These are phyloP conservation scores for Murina feae DNA, from an alignment of 2,113 vertebrate genomes.

Conservation along the genomic window DNA sequence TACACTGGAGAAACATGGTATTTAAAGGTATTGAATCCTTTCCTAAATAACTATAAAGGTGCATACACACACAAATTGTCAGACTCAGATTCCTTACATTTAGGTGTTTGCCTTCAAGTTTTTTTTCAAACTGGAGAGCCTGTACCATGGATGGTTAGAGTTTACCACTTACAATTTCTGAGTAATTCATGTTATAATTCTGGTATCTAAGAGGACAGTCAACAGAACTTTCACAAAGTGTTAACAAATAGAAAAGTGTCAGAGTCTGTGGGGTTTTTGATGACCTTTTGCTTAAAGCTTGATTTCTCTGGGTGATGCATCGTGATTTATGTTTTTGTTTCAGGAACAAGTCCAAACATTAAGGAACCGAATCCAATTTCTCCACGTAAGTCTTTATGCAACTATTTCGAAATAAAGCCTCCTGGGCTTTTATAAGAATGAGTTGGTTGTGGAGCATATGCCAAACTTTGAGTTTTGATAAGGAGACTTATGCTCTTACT, in stretches of 20 bases:
- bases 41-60: background rate
- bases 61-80: background rate
- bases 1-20: background rate
- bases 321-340: slow-evolving; percentile 68
- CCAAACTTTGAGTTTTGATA: slow-evolving; percentile 61
- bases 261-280: slow-evolving; percentile 6
- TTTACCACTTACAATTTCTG: background rate
- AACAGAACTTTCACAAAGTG: background rate
- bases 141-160: background rate
- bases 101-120: background rate
- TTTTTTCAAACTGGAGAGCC: background rate
- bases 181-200: background rate
- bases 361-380: slow-evolving; percentile 70
- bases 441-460: background rate
- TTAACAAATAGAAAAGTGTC: background rate
- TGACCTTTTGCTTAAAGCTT: slow-evolving; percentile 40
- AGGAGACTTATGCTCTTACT: slow-evolving; percentile 40
- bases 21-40: background rate
- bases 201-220: background rate
- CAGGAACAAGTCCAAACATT: slow-evolving; percentile 67
- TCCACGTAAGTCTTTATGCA: slow-evolving; percentile 79
- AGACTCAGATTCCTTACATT: background rate
- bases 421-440: slow-evolving; percentile 55
- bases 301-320: slow-evolving; percentile 18
- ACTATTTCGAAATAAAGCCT: slow-evolving; percentile 59